phyloP scores from a whole-genome alignment of 2,797 vertebrate species.

The Lycodopsis pacificus region DNA sequence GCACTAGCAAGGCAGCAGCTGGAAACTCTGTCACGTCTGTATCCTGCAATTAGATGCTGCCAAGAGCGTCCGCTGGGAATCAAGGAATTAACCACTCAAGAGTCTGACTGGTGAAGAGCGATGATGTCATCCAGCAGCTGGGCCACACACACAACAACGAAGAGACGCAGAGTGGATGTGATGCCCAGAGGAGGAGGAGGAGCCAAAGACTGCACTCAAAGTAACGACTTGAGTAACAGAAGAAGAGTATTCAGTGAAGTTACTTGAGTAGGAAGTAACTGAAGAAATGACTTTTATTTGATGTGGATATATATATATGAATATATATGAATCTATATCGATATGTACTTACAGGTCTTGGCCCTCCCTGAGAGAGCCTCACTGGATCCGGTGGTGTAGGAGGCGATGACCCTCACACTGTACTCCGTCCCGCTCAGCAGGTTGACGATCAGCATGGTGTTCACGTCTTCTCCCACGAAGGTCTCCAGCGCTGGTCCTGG shows the following conservation, averaged over 20 bases:
- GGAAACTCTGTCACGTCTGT: neutral
- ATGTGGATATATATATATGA: too few species aligned
- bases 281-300: too few species aligned
- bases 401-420: slow-evolving; percentile 93
- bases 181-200: too few species aligned
- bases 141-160: too few species aligned
- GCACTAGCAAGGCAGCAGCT: neutral
- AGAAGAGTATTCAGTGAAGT: too few species aligned
- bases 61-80: neutral
- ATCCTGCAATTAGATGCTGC: slow-evolving; percentile 12
- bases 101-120: neutral
- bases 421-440: slow-evolving; percentile 95
- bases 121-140: neutral
- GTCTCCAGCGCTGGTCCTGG: slow-evolving; percentile 92
- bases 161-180: neutral
- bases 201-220: too few species aligned
- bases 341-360: slow-evolving; percentile 88
- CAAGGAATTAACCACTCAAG: neutral
- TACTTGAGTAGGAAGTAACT: too few species aligned
- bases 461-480: slow-evolving; percentile 94
- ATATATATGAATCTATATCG: too few species aligned
- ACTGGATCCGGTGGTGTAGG: slow-evolving; percentile 93
- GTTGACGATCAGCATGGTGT: slow-evolving; percentile 94
- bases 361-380: slow-evolving; percentile 90
- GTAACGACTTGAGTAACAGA: too few species aligned